Evolutionary conservation across 1,140 invertebrate genomes (phyloP).

Genomic region (Drosophila parabipectinata): DNA sequence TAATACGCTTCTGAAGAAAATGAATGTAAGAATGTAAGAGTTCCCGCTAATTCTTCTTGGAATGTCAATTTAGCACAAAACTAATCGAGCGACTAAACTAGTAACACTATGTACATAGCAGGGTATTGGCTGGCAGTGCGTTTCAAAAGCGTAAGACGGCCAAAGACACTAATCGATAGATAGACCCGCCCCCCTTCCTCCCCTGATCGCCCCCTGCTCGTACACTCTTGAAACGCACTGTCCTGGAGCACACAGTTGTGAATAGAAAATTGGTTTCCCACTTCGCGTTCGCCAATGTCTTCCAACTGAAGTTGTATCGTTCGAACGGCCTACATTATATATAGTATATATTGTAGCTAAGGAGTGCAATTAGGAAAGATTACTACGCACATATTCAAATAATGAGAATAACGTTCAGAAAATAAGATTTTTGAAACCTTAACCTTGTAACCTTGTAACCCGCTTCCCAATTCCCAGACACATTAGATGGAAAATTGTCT

Average conservation of each 20-base stretch:
- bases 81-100: background rate
- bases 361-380: too few relatives aligned
- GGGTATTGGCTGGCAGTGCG: too few relatives aligned
- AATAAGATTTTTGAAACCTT: too few relatives aligned
- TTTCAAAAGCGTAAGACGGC: conserved; percentile 1
- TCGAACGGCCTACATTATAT: background rate
- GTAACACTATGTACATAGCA: conserved; percentile 20
- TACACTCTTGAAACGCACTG: conserved; percentile 16
- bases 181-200: too few relatives aligned
- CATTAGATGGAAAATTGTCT: too few relatives aligned
- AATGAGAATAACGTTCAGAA: too few relatives aligned
- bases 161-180: background rate
- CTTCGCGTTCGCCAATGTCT: conserved; percentile 28
- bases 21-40: background rate
- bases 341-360: too few relatives aligned
- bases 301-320: conserved; percentile 22
- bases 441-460: too few relatives aligned
- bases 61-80: conserved; percentile 43
- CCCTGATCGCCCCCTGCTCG: too few relatives aligned
- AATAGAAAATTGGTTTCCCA: conserved; percentile 28
- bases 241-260: conserved; percentile 5
- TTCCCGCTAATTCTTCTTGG: conserved; percentile 22
- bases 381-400: too few relatives aligned
- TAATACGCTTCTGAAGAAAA: background rate
- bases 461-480: too few relatives aligned